Percentiles rank a stretch among this genome's conserved stretches.
Conservation (phyloP, 1,140 invertebrate genomes). For the Rhopalosiphum maidis region DNA sequence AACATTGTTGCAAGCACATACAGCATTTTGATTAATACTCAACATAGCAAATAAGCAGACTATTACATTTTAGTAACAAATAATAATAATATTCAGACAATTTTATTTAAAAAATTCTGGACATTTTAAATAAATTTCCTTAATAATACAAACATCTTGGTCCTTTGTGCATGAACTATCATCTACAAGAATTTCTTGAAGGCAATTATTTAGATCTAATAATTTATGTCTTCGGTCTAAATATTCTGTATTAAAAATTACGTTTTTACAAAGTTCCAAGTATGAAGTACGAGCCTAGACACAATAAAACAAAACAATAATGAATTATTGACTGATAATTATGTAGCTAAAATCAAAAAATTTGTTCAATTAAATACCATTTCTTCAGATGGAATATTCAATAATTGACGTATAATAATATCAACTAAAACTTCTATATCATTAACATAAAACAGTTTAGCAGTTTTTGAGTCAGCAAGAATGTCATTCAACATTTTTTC, state of each 20-base stretch:
- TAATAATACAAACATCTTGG: constrained; percentile 36
- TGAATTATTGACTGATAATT: constrained; percentile 2
- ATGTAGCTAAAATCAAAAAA: not conserved
- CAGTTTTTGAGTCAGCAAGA: constrained; percentile 77
- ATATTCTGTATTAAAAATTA: constrained; percentile 49
- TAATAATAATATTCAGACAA: not conserved
- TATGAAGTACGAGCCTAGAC: constrained; percentile 43
- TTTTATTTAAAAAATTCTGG: constrained; percentile 22
- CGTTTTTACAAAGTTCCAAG: constrained; percentile 52
- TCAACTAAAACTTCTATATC: constrained; percentile 91
- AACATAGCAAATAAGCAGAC: not conserved
- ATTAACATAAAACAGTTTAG: constrained; percentile 89
- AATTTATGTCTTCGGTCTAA: constrained; percentile 44
- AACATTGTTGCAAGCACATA: not conserved
- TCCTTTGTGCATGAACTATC: constrained; percentile 42
- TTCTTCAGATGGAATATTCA: constrained; percentile 86
- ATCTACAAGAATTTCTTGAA: constrained; percentile 40
- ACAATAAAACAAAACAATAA: not conserved
- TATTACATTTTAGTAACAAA: not conserved
- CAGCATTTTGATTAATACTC: constrained; percentile 12
- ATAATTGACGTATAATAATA: constrained; percentile 85
- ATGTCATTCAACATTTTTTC: constrained; percentile 87
- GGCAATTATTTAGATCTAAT: constrained; percentile 36
- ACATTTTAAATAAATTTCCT: constrained; percentile 51
- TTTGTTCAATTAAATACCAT: constrained; percentile 68